phyloP scores from a whole-genome alignment of 2,113 vertebrate species.

The Oophaga pumilio region DNA sequence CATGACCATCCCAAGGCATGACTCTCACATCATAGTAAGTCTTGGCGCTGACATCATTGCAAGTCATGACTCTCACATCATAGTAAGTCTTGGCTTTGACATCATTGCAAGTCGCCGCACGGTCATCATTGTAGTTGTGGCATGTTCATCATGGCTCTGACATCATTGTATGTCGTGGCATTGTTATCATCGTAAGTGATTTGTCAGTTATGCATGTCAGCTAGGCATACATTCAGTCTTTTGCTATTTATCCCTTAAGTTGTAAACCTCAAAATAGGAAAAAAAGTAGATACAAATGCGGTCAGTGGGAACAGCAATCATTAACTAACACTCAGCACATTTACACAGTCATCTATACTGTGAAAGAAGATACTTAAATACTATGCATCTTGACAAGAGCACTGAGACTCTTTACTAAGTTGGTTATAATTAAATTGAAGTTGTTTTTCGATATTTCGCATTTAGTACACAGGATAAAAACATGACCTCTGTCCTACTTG shows the following conservation, averaged over 20 bases:
- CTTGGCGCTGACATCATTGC: too few species aligned
- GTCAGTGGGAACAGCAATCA: neutral
- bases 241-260: neutral
- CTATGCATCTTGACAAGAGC: neutral
- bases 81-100: too few species aligned
- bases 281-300: neutral
- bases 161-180: neutral
- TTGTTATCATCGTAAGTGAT: neutral
- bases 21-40: too few species aligned
- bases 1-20: too few species aligned
- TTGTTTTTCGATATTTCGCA: neutral
- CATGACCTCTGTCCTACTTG: conserved; percentile 45
- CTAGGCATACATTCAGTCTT: neutral
- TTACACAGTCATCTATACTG: neutral
- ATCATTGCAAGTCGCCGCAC: too few species aligned
- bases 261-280: neutral
- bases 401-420: neutral
- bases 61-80: too few species aligned
- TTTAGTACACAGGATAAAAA: neutral
- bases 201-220: neutral
- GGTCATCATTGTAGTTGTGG: too few species aligned
- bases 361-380: neutral
- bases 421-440: neutral
- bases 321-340: neutral
- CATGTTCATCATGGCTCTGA: neutral